Percentiles rank a stretch among this genome's conserved stretches.
Conservation (phyloP, 2,888 invertebrate genomes). For the Pyrrhosoma nymphula region DNA sequence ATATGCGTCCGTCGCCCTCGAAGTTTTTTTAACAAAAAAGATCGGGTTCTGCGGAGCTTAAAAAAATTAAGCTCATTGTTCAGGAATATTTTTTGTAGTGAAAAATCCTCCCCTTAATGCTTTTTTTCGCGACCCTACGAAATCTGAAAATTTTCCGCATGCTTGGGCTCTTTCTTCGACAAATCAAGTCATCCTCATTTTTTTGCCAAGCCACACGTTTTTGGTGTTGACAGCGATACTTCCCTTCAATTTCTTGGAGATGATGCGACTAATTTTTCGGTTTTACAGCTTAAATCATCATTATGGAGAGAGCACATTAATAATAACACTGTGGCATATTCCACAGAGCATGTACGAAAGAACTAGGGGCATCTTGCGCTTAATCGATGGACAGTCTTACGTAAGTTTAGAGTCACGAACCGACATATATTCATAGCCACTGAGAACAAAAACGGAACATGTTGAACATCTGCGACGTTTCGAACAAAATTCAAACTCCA, state of each 20-base stretch:
- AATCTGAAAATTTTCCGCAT: not conserved
- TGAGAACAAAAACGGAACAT: no score
- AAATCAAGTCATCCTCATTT: not conserved
- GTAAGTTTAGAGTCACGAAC: no score
- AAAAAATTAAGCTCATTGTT: not conserved
- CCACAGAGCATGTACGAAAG: not conserved
- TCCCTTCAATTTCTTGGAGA: not conserved
- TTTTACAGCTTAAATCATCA: not conserved
- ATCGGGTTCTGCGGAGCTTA: not conserved
- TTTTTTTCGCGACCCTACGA: not conserved
- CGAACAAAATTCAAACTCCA: no score
- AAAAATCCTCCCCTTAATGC: not conserved
- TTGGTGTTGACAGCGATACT: not conserved
- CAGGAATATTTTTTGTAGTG: not conserved
- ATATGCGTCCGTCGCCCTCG: not conserved
- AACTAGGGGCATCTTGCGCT: not conserved
- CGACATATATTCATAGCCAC: no score
- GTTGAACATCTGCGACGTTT: no score
- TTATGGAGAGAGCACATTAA: not conserved
- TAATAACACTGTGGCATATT: not conserved
- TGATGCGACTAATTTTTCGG: not conserved
- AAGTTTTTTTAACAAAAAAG: not conserved
- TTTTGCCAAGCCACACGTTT: not conserved
- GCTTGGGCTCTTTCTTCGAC: not conserved
- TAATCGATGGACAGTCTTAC: no score